Conservation (phyloP, 1,140 invertebrate species). For the Drosophila neocordata region DNA sequence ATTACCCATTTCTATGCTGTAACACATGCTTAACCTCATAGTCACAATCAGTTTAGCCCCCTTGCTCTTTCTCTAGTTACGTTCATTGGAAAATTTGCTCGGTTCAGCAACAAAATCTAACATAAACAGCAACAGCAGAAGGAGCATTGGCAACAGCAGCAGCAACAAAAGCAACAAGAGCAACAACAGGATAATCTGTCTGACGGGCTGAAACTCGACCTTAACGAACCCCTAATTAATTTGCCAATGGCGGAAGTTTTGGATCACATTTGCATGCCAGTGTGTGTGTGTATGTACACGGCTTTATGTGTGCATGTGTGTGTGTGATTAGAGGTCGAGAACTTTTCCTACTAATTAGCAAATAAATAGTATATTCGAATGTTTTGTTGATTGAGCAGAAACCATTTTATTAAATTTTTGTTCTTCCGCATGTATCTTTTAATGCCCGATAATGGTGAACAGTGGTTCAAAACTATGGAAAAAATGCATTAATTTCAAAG, state of each 20-base stretch:
- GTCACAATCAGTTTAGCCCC: conserved; percentile 13
- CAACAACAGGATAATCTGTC: conserved; percentile 21
- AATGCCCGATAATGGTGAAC: conserved; percentile 33
- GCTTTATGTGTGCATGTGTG: neutral
- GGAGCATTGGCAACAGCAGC: conserved; percentile 38
- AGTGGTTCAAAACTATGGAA: neutral
- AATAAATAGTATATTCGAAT: conserved; percentile 66
- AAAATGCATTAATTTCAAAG: too few relatives aligned
- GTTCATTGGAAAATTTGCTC: conserved; percentile 17
- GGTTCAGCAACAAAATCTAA: conserved; percentile 58
- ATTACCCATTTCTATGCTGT: conserved; percentile 4
- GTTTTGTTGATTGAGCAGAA: conserved; percentile 54
- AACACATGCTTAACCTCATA: conserved; percentile 48
- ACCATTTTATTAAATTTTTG: conserved; percentile 51
- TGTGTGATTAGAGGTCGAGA: conserved; percentile 16
- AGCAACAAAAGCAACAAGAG: conserved; percentile 58
- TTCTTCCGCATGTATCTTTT: conserved; percentile 23
- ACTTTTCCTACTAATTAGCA: conserved; percentile 64
- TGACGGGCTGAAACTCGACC: conserved; percentile 35
- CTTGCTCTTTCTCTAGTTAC: neutral
- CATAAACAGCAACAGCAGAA: conserved; percentile 42
- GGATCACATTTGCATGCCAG: conserved; percentile 69
- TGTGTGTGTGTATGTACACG: conserved; percentile 17
- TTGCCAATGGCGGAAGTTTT: conserved; percentile 63
- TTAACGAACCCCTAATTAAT: conserved; percentile 73